Evolutionary conservation across 2,888 invertebrate species (phyloP), one percentile per base, ranked within the genome.

Genomic region (Mycalesis mineus): DNA sequence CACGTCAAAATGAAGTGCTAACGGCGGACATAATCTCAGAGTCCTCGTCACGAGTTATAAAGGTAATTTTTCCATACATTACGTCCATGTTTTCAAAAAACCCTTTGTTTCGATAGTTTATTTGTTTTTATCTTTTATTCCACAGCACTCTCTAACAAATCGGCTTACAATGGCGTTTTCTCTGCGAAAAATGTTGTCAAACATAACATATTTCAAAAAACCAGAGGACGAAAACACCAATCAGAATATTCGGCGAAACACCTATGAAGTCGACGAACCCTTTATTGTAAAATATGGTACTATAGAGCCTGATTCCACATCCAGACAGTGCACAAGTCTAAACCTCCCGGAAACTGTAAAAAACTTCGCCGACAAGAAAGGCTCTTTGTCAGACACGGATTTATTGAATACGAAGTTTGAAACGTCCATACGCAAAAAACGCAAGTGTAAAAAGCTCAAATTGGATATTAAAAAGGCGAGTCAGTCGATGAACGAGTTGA

Each of bases 191-290:
- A 89, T 89, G 75, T 71, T 88, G 52, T 87, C 87, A 5, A 88
- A 86, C 62, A 89, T 88, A 45, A 80, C 73, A 2, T 89, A 88
- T 65, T 89, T 89, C 61, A 77, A 86, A 17, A 87, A 86, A 65
- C 69, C 84, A 7, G 84, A 71, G 0, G 78, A 77, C 0, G 50
- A 36, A 36, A 28, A 55, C 28, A 53, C 51, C 57, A 62, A 57
- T 57, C 57, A 64, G 6, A 62, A 60, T 6, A 65, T 58, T 22
- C 57, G 60, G 3, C 61, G 61, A 1, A 69, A 70, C 7, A 61
- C 70, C 0, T 64, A 63, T n/a, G 58, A 61, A 5, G 39, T 57
- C 0, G 67, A 74, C 0, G 68, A 74, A 7, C 53, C 71, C 0
- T 65, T 68, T 29, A 67, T 68, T 7, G 69, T 78, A 5, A 68